Evolutionary conservation across 2,888 invertebrate genomes (phyloP).

Genomic region (Cataglyphis altisquamis): DNA sequence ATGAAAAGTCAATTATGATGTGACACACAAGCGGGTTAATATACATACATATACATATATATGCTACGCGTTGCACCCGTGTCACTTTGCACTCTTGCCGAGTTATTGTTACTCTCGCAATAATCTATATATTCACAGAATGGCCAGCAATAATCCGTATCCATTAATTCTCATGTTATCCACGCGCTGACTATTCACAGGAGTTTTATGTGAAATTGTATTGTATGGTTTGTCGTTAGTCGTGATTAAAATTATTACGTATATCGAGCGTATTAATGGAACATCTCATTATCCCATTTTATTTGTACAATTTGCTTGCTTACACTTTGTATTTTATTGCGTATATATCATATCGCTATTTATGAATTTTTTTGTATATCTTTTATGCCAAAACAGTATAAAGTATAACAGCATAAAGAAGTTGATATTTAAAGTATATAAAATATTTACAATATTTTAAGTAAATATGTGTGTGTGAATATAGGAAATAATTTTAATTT

Average conservation of each 20-base stretch:
- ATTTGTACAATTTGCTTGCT: constrained; percentile 36
- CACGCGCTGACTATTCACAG: constrained; percentile 16
- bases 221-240: constrained; percentile 37
- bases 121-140: constrained; percentile 25
- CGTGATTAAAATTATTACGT: constrained; percentile 42
- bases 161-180: constrained; percentile 47
- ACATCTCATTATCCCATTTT: constrained; percentile 33
- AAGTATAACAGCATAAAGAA: not conserved
- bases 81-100: constrained; percentile 19
- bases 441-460: too few relatives aligned
- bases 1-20: not conserved
- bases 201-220: constrained; percentile 43
- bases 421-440: not conserved
- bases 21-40: not conserved
- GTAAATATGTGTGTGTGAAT: not conserved
- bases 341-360: not conserved
- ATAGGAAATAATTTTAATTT: not conserved
- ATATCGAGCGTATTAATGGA: constrained; percentile 23
- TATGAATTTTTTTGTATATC: not conserved
- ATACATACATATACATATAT: not conserved
- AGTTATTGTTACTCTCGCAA: constrained; percentile 32
- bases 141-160: constrained; percentile 28
- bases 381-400: not conserved
- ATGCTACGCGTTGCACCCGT: not conserved
- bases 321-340: constrained; percentile 31